Conservation (phyloP, 1,140 invertebrate genomes). For the Ceratoteleas bidentatus region DNA sequence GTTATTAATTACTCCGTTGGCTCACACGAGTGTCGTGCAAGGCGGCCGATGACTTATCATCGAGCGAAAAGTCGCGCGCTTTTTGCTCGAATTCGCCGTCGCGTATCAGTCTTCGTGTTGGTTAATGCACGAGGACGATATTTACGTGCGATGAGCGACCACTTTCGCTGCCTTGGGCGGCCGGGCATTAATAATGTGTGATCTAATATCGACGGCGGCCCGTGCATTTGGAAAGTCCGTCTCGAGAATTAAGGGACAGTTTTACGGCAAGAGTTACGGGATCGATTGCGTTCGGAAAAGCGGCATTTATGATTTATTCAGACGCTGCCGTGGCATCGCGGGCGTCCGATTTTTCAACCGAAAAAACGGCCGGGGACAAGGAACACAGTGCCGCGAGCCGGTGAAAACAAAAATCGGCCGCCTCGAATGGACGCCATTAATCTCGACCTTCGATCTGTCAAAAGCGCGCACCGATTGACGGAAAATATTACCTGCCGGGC, state of each 20-base stretch:
- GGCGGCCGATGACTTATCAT: conserved; percentile 30
- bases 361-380: neutral
- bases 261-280: conserved; percentile 21
- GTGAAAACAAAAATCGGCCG: conserved; percentile 3
- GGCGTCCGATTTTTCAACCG: conserved; percentile 19
- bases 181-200: conserved; percentile 57
- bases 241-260: conserved; percentile 40
- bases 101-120: conserved; percentile 32
- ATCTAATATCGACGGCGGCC: conserved; percentile 56
- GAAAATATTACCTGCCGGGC: conserved; percentile 32
- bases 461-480: conserved; percentile 25
- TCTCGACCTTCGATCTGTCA: conserved; percentile 33
- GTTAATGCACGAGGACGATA: conserved; percentile 57
- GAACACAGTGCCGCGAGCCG: too few relatives aligned
- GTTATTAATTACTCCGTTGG: conserved; percentile 20
- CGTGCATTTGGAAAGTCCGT: conserved; percentile 52
- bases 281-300: conserved; percentile 21
- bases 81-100: conserved; percentile 28
- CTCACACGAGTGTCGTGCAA: conserved; percentile 14
- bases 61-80: conserved; percentile 7
- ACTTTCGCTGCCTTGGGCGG: conserved; percentile 55
- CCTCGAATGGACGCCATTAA: conserved; percentile 21
- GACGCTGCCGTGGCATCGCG: conserved; percentile 7
- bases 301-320: conserved; percentile 44
- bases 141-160: conserved; percentile 56